Evolutionary conservation across 2,797 vertebrate genomes (phyloP).

Genomic region (Tapirus indicus): DNA sequence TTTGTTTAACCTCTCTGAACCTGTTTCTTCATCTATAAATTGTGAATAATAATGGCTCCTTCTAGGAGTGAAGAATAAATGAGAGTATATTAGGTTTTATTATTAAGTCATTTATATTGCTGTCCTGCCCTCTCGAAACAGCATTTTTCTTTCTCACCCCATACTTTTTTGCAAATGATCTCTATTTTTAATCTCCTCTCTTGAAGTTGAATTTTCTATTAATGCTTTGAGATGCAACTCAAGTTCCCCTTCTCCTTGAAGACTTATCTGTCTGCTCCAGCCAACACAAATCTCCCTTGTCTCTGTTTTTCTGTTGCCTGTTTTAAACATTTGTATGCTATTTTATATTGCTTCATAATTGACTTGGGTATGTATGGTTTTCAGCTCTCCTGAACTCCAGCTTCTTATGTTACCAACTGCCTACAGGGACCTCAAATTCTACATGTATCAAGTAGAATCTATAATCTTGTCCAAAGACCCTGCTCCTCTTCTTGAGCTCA

Average conservation of each 20-base stretch:
- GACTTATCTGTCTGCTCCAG: background rate
- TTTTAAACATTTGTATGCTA: background rate
- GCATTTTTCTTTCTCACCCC: background rate
- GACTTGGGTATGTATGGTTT: background rate
- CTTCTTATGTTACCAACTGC: background rate
- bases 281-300: background rate
- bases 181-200: background rate
- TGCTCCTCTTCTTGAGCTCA: background rate
- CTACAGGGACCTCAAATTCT: background rate
- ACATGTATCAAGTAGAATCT: background rate
- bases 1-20: conserved; percentile 21
- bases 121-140: background rate
- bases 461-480: background rate
- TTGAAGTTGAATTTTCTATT: background rate
- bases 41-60: background rate
- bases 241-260: background rate
- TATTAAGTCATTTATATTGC: conserved; percentile 7
- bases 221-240: background rate
- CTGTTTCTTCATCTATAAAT: conserved; percentile 8
- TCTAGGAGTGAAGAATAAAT: background rate
- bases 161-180: background rate
- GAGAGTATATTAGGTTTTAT: background rate
- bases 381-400: background rate
- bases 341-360: background rate
- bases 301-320: background rate